Evolutionary conservation across 1,140 invertebrate species (phyloP), one percentile per base, ranked within the genome.

Genomic region (Polyergus mexicanus): DNA sequence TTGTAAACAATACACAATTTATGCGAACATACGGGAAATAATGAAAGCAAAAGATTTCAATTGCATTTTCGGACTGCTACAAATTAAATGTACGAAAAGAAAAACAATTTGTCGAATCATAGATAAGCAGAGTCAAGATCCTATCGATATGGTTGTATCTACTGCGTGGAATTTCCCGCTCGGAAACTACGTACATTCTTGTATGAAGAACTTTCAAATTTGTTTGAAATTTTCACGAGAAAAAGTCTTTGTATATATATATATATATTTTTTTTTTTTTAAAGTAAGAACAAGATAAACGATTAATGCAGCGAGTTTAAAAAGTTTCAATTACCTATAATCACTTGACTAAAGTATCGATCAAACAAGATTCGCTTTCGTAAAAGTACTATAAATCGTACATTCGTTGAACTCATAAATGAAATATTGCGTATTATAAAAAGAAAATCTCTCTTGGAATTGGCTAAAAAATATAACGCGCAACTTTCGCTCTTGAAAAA

Each of bases 111-210:
- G n/a, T 44, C 13, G 1, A 25, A 68, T 25, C 41, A 13, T 41
- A 16, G 65, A 10, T 22, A 44, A 47, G 25, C 35, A 44, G 11
- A 51, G 5, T 13, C 38, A 35, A 10, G 7, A 25, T 4, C 19
- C 35, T 38, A 65, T 16, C 11, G n/a, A 44, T 62, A 1, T 10
- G 19, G 19, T 11, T 11, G 10, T 62, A 62, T 1, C 5, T 47
- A 44, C 10, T 28, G 19, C 32, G n/a, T 58, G 41, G 32, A 80
- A 80, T 69, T 56, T 16, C 63, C 38, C 32, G 5, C n/a, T 78
- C 44, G 63, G 47, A 19, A 80, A 68, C 44, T 41, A 65, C 32
- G 76, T 10, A 38, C 63, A 80, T 80, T 69, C 76, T 32, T 69
- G 63, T 8, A 13, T 11, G 10, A 66, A 22, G 19, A 54, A 56